Percentiles rank a stretch among this genome's conserved stretches.
Conservation (phyloP, 2,888 invertebrate species). For the Tanypteryx hageni region DNA sequence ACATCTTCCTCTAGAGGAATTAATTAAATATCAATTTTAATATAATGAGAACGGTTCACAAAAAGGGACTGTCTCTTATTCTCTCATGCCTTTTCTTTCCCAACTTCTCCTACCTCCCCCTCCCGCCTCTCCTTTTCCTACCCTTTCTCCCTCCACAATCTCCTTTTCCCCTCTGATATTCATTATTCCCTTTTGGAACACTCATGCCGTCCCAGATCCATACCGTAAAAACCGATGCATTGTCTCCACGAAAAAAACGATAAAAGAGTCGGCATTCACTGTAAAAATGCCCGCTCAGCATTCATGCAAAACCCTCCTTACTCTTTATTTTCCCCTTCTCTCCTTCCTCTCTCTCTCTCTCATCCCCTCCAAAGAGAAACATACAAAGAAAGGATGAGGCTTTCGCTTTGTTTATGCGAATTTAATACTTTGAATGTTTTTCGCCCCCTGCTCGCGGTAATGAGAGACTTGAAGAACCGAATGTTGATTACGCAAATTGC, state of each 20-base stretch:
- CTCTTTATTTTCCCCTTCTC: not conserved
- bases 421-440: constrained; percentile 44
- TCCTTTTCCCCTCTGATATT: not conserved
- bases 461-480: constrained; percentile 2
- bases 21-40: constrained; percentile 54
- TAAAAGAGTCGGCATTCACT: constrained; percentile 23
- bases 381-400: not conserved
- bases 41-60: constrained; percentile 51
- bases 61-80: not conserved
- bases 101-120: not conserved
- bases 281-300: constrained; percentile 6
- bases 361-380: not conserved
- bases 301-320: constrained; percentile 35
- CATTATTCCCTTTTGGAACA: not conserved
- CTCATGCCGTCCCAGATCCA: constrained; percentile 49
- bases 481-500: constrained; percentile 42
- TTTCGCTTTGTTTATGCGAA: constrained; percentile 25
- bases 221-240: constrained; percentile 56
- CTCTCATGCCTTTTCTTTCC: not conserved
- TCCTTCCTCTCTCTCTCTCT: not conserved
- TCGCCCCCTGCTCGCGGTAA: not conserved
- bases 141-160: not conserved
- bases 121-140: not conserved
- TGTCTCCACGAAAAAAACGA: constrained; percentile 9
- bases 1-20: constrained; percentile 12